Conservation (phyloP, 2,888 invertebrate genomes). For the Drosophila ezoana region DNA sequence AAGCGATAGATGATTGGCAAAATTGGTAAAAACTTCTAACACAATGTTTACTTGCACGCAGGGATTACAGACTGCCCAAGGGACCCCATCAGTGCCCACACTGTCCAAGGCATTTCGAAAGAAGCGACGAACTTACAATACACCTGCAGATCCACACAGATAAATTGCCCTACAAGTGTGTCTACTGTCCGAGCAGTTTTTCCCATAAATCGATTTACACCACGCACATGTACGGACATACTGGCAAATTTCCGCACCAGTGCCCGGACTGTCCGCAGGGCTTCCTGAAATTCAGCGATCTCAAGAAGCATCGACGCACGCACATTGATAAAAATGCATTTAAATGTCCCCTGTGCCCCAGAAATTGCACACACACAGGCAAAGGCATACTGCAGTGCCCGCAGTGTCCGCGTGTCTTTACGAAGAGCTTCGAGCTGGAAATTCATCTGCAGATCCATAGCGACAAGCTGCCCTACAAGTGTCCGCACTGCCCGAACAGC, state of each 20-base stretch:
- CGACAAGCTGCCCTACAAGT: constrained; percentile 26
- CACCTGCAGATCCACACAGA: constrained; percentile 32
- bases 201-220: constrained; percentile 31
- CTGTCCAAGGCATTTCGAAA: constrained; percentile 25
- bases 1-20: background rate
- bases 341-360: constrained; percentile 10
- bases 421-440: constrained; percentile 12
- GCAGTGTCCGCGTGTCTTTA: constrained; percentile 27
- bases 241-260: constrained; percentile 20
- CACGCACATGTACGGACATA: constrained; percentile 18
- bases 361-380: constrained; percentile 14
- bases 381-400: constrained; percentile 19
- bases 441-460: constrained; percentile 43
- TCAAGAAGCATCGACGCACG: constrained; percentile 11
- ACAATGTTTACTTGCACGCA: background rate
- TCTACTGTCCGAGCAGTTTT: constrained; percentile 28
- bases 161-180: constrained; percentile 32
- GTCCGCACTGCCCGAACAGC: constrained; percentile 34
- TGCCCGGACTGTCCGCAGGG: constrained; percentile 26
- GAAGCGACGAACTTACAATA: constrained; percentile 25
- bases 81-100: constrained; percentile 21
- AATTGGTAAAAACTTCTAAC: background rate
- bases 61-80: background rate
- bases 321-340: background rate
- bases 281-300: constrained; percentile 7